Base-by-base conservation (phyloP, 2,888 invertebrate species). In the Dynastes grantii region DNA sequence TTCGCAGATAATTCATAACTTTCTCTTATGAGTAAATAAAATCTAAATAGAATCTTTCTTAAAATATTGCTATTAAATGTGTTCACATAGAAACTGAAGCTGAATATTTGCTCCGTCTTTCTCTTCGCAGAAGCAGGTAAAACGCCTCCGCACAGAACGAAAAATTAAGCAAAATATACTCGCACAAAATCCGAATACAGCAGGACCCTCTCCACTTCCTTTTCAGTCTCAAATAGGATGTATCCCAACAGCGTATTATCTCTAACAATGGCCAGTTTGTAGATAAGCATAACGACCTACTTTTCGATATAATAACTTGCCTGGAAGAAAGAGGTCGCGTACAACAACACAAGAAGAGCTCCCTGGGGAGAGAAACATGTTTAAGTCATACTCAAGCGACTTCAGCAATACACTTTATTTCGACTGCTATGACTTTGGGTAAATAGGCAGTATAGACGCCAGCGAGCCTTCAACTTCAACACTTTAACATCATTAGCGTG, bases 201-300 rank as follows among this genome's bases (percentile, higher is more conserved):
- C 27, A 49, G 22, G 11, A 68, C 68, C 49, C 51, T 51, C 49
- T 51, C 3, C 16, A 45, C 40, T 5, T 37, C 32, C 45, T 22
- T 61, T 75, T 63, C 40, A 61, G 40, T 73, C 27, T 73, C 45
- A 9, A 40, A 45, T 45, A 37, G 32, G 40, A 32, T 16, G 37
- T 45, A 40, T 11, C 51, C 11, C 22, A 51, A 13, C 51, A 11
- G 5, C 61, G 45, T 61, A 61, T 61, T 40, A 61, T 75, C 37
- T 49, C 40, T 27, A 27, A 75, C 73, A 75, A 75, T 75, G 49
- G 73, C 61, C 61, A 61, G 13, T 61, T 61, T 22, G 45, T n/a
- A 75, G 73, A 75, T 75, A 75, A 75, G 73, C 73, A 61, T 61
- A 75, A 75, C 73, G 73, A 75, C 73, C 73, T 45, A 75, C 45